Conservation (phyloP, 2,888 invertebrate genomes). For the Heliconius aoede region DNA sequence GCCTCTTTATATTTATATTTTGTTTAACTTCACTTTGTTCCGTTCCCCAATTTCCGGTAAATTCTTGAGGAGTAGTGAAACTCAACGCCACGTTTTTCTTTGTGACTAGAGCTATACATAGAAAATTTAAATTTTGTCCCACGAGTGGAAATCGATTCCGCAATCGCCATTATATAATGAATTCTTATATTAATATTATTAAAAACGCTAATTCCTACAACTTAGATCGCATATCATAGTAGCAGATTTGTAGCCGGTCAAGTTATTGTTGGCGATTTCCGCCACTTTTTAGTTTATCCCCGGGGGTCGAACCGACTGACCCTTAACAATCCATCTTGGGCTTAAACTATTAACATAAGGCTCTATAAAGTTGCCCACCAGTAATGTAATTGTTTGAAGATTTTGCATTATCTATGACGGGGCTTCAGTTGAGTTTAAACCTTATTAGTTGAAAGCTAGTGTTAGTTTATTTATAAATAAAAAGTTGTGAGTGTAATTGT, state of each 20-base stretch:
- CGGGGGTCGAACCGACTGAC: slow-evolving; percentile 42
- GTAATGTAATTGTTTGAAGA: slow-evolving; percentile 35
- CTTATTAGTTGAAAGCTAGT: not conserved
- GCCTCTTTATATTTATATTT: no score
- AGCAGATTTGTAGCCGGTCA: slow-evolving; percentile 69
- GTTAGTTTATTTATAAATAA: not conserved
- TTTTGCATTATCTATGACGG: slow-evolving; percentile 21
- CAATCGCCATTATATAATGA: no score
- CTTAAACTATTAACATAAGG: slow-evolving; percentile 54
- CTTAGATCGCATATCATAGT: slow-evolving; percentile 52
- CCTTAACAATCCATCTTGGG: slow-evolving; percentile 51
- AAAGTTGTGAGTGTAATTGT: no score
- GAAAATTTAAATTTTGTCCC: no score
- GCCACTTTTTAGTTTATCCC: slow-evolving; percentile 71
- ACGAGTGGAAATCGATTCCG: no score
- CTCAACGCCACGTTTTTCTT: no score
- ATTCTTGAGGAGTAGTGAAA: no score
- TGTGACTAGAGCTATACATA: no score
- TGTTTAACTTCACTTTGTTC: no score
- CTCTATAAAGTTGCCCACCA: slow-evolving; percentile 31
- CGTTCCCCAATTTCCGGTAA: no score
- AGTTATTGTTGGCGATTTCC: slow-evolving; percentile 62
- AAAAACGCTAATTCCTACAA: slow-evolving; percentile 44
- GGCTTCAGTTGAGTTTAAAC: slow-evolving; percentile 5
- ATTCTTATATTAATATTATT: not conserved